Percentiles rank a stretch among this genome's conserved stretches.
phyloP scores from a whole-genome alignment of 2,113 vertebrate species.

The Vimba vimba region DNA sequence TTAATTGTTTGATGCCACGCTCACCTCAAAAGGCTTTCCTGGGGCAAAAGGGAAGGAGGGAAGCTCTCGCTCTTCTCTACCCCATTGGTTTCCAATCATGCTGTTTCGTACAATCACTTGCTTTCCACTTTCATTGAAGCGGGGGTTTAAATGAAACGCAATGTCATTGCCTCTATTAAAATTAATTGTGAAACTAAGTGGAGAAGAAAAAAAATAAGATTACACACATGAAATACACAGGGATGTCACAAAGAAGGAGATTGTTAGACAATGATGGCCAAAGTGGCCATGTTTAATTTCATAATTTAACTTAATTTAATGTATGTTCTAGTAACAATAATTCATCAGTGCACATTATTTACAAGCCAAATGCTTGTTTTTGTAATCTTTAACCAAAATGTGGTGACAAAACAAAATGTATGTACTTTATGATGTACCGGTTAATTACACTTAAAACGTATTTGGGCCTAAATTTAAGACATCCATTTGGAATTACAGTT shows the following conservation, averaged over 20 bases:
- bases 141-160: slow-evolving; percentile 61
- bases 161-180: slow-evolving; percentile 54
- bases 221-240: neutral
- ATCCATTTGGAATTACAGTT: neutral
- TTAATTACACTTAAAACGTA: neutral
- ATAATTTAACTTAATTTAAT: neutral
- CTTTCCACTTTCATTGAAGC: slow-evolving; percentile 55
- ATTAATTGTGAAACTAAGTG: slow-evolving; percentile 58
- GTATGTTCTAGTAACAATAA: neutral
- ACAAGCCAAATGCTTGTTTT: neutral
- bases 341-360: neutral
- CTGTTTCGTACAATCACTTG: slow-evolving; percentile 60
- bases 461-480: neutral
- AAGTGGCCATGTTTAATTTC: neutral
- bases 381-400: neutral
- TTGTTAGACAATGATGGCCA: neutral
- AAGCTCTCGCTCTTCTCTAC: slow-evolving; percentile 54
- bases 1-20: neutral
- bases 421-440: neutral
- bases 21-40: slow-evolving; percentile 65
- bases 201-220: neutral
- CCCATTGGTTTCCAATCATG: slow-evolving; percentile 52
- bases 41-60: slow-evolving; percentile 53
- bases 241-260: neutral
- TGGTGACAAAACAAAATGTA: neutral